phyloP scores from a whole-genome alignment of 2,113 vertebrate species.

The Phocoena phocoena region DNA sequence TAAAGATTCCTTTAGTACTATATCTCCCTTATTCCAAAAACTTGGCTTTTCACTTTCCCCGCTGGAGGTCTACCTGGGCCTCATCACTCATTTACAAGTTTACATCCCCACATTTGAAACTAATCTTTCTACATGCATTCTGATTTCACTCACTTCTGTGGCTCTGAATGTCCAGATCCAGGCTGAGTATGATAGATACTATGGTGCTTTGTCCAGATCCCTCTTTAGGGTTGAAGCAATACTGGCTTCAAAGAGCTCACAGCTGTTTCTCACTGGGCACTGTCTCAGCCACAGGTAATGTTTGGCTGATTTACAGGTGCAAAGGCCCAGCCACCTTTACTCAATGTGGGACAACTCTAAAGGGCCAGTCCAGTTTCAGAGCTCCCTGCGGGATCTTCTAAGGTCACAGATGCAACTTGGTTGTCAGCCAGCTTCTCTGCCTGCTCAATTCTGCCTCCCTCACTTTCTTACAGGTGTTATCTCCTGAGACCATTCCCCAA shows the following conservation, averaged over 20 bases:
- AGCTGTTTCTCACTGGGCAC: rapidly evolving
- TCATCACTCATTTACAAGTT: not conserved
- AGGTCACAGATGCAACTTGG: not conserved
- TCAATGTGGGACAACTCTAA: not conserved
- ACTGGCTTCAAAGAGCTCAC: rapidly evolving
- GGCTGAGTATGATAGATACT: not conserved
- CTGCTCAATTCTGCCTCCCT: not conserved
- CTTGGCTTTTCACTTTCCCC: not conserved
- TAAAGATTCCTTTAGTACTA: not conserved
- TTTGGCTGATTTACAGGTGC: not conserved
- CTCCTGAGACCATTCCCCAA: not conserved
- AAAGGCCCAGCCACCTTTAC: not conserved
- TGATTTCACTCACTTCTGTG: not conserved
- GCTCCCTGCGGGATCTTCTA: not conserved
- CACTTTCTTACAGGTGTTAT: not conserved
- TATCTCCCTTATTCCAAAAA: not conserved
- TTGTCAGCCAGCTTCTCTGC: not conserved
- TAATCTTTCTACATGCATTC: not conserved
- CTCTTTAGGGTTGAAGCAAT: not conserved
- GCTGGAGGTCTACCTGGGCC: not conserved
- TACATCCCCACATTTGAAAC: not conserved
- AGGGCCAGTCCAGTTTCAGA: not conserved
- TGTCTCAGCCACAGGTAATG: not conserved
- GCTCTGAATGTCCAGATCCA: not conserved
- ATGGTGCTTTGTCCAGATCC: not conserved